Base-by-base conservation (phyloP, 2,113 vertebrate genomes). In the Prochilodus magdalenae region DNA sequence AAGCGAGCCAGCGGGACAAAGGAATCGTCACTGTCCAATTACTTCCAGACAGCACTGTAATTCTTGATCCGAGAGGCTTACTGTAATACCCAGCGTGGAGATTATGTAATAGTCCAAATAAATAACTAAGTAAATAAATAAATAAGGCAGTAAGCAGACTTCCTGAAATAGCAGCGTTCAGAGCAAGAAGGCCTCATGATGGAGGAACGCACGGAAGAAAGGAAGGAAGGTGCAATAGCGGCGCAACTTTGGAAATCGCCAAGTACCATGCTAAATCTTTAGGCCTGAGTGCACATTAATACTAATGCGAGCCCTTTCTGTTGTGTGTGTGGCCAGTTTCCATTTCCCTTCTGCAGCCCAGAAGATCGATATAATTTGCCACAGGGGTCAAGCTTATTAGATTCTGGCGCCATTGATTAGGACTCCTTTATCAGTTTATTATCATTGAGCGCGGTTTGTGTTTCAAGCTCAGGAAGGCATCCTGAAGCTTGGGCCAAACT, bases 371-470 rank as follows among this genome's bases (percentile, higher is more conserved):
- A 73, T 49, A 83, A 86, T 89, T 88, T 83, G 81, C 87, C 85
- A 80, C 77, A 73, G 84, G 89, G 85, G 87, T 89, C 83, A 86
- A 29, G 88, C 77, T 88, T 88, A 91, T 92, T 91, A 79, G 71
- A 89, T 88, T 88, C 57, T 88, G 69, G 86, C 78, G 85, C 83
- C 76, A 89, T 86, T 87, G 86, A 91, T 92, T 84, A 89, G 71
- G 67, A 78, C 82, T 78, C 49, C 77, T 79, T 87, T 86, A 89
- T 91, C 84, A 87, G 80, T 73, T 51, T 59, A 70, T 73, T 73
- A 84, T 79, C 71, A 79, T 79, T 66, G 77, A 78, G 75, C 83
- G 71, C 44, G 83, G 79, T 84, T 88, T 87, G 75, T 84, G 78
- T 87, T 87, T 79, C 77, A 77, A 67, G 87, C 84, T 73, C 33